Percentiles rank a stretch among this genome's conserved stretches.
These are phyloP conservation scores for Propithecus perrieri DNA, from an alignment of 2,797 vertebrate genomes.

Conservation along the genomic window DNA sequence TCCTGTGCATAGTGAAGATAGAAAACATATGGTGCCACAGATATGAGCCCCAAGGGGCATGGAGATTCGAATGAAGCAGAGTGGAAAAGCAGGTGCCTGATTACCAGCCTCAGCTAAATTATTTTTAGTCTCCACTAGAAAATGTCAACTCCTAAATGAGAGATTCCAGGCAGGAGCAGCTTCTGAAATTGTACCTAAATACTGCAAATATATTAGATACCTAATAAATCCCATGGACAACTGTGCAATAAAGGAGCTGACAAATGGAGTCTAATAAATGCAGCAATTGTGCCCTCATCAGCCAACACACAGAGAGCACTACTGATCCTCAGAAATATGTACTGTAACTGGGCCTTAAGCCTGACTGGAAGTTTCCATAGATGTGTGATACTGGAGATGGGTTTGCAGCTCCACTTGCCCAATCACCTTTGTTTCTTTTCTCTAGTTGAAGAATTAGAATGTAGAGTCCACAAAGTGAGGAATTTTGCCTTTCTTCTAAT, in stretches of 20 bases:
- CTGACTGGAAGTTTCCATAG: conserved; percentile 58
- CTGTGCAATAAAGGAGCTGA: conserved; percentile 37
- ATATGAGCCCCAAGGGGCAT: neutral
- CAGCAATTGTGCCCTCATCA: conserved; percentile 60
- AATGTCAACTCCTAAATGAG: conserved; percentile 47
- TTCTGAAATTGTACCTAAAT: conserved; percentile 46
- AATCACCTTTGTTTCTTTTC: conserved; percentile 47
- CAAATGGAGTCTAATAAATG: conserved; percentile 56
- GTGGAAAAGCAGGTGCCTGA: neutral
- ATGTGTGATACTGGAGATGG: conserved; percentile 40
- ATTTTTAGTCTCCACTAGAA: neutral
- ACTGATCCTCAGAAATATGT: conserved; percentile 67
- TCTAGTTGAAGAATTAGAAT: neutral
- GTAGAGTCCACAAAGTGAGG: neutral
- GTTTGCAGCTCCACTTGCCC: conserved; percentile 43
- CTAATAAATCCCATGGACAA: neutral
- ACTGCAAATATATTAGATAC: neutral
- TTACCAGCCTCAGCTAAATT: neutral
- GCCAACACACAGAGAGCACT: conserved; percentile 37
- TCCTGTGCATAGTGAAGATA: neutral
- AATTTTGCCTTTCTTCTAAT: neutral
- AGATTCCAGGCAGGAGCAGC: neutral
- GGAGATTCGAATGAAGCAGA: neutral
- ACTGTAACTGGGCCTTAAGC: conserved; percentile 31
- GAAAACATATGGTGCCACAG: neutral